A percentile compares a stretch with the other conserved stretches of the same genome.
Conservation (phyloP, 2,113 vertebrate genomes). For the Mungos mungo region DNA sequence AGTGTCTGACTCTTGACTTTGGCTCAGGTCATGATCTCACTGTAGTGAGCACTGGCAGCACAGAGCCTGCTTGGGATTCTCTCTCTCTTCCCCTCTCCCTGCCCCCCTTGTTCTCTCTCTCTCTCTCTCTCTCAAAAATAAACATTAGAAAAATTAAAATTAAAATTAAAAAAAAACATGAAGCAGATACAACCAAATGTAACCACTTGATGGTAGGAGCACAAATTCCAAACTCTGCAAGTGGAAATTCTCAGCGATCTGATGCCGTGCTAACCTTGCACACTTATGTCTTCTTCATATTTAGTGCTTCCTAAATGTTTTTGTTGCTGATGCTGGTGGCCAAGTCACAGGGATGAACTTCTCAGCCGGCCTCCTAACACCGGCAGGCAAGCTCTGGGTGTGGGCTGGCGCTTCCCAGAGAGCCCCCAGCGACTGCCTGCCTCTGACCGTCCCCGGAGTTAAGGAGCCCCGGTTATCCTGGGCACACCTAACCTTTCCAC, state of each 20-base stretch:
- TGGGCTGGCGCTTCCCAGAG: background rate
- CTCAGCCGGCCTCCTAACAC: background rate
- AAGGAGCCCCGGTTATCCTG: background rate
- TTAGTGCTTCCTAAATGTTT: background rate
- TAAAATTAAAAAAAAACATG: background rate
- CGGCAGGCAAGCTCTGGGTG: background rate
- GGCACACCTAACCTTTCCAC: background rate
- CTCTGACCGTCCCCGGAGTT: background rate
- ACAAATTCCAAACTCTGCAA: background rate
- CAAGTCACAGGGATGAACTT: background rate
- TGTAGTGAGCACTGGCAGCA: too few species aligned
- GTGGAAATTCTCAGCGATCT: background rate
- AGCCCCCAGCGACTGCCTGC: accelerated
- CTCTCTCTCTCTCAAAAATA: too few species aligned
- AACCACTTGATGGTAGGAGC: background rate
- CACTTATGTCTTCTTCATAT: background rate
- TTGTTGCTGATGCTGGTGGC: background rate
- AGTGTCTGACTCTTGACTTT: too few species aligned
- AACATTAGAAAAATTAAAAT: too few species aligned
- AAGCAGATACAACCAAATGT: background rate
- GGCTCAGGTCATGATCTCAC: too few species aligned
- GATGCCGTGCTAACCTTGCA: too few species aligned
- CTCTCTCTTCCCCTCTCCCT: too few species aligned
- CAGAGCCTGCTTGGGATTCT: too few species aligned
- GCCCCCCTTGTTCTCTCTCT: too few species aligned